Conservation (phyloP, 2,888 invertebrate species). For the Chymomyza fuscimana region DNA sequence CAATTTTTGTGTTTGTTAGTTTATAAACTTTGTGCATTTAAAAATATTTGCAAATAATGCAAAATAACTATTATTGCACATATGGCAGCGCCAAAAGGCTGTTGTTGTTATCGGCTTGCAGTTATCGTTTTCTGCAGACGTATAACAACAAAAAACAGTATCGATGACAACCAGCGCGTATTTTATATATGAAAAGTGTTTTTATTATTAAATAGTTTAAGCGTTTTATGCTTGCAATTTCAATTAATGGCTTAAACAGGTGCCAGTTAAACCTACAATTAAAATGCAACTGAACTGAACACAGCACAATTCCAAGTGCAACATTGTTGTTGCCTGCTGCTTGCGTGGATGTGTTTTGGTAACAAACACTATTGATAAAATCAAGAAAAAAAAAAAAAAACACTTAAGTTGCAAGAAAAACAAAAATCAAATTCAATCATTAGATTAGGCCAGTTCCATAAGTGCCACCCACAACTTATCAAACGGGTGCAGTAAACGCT, state of each 20-base stretch:
- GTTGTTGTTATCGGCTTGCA: not conserved
- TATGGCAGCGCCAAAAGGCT: not conserved
- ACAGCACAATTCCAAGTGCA: constrained; percentile 7
- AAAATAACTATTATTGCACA: not conserved
- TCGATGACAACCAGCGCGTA: constrained; percentile 59
- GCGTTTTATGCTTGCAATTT: constrained; percentile 13
- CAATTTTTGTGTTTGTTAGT: not conserved
- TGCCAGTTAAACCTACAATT: not conserved
- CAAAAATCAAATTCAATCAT: not conserved
- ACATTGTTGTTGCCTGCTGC: constrained; percentile 35
- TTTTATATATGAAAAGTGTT: constrained; percentile 50
- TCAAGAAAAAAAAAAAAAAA: constrained; percentile 20
- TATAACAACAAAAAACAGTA: constrained; percentile 29
- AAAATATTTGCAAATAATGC: not conserved
- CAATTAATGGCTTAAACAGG: not conserved
- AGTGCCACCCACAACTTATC: not conserved
- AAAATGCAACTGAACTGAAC: not conserved
- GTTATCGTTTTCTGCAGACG: constrained; percentile 30
- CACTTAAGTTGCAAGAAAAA: constrained; percentile 16
- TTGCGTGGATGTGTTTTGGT: constrained; percentile 47
- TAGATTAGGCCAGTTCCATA: constrained; percentile 23
- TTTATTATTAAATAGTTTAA: constrained; percentile 52
- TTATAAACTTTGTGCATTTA: no score
- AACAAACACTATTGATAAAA: constrained; percentile 22
- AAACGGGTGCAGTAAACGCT: not conserved